phyloP scores from a whole-genome alignment of 2,113 vertebrate genomes.

The Phalacrocorax carbo region DNA sequence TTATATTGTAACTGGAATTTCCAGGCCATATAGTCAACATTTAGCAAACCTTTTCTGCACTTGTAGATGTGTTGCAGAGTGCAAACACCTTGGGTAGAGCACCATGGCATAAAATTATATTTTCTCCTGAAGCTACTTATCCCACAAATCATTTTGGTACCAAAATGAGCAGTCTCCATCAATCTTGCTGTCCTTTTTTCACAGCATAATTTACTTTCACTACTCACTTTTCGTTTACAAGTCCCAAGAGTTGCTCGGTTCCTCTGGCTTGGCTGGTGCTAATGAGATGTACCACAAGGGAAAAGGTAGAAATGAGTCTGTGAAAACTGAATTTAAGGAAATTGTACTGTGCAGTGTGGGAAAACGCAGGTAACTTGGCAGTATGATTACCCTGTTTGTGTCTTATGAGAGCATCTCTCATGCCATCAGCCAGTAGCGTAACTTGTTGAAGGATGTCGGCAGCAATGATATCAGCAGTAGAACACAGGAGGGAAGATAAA shows the following conservation, averaged over 20 bases:
- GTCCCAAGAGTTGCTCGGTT: not conserved
- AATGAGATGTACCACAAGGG: not conserved
- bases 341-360: not conserved
- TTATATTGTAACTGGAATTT: not conserved
- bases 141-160: not conserved
- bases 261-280: not conserved
- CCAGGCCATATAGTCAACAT: not conserved
- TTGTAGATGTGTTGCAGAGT: not conserved
- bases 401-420: not conserved
- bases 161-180: not conserved
- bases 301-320: not conserved
- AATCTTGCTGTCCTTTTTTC: not conserved
- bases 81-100: not conserved
- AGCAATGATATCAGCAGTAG: not conserved
- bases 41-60: slow-evolving; percentile 1
- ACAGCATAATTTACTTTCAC: not conserved
- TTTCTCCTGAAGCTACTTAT: not conserved
- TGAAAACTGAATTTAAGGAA: not conserved
- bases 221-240: not conserved
- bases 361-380: not conserved
- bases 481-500: not conserved
- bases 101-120: not conserved
- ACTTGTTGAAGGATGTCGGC: not conserved
- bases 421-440: not conserved
- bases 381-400: not conserved